These are phyloP conservation scores for Diarsia dahlii DNA, from an alignment of 2,888 invertebrate genomes.

Conservation along the genomic window DNA sequence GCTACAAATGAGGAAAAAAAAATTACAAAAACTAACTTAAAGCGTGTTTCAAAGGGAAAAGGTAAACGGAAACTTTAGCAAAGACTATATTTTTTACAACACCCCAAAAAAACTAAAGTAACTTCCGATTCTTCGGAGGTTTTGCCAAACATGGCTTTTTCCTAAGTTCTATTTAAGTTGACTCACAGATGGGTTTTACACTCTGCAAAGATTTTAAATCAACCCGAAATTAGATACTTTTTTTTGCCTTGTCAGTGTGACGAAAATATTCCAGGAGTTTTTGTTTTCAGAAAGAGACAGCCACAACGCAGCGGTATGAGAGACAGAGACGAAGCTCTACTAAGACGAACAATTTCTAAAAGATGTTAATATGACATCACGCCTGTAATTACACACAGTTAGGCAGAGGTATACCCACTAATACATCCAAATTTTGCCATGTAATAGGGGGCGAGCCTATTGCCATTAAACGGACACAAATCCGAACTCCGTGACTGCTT, in stretches of 20 bases:
- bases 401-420: too few species aligned
- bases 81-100: neutral
- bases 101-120: neutral
- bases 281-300: neutral
- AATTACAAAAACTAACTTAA: too few species aligned
- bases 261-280: neutral
- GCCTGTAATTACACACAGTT: too few species aligned
- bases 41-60: neutral
- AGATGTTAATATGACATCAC: neutral
- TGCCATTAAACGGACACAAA: too few species aligned
- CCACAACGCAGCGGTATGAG: neutral
- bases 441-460: too few species aligned
- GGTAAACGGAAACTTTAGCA: neutral
- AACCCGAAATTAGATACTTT: neutral
- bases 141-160: neutral
- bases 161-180: neutral
- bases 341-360: neutral
- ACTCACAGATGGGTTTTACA: slow-evolving; percentile 1
- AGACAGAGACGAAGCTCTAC: neutral
- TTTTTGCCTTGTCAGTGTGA: neutral
- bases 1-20: too few species aligned
- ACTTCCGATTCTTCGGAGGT: neutral
- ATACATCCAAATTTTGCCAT: too few species aligned
- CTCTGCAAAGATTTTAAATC: neutral
- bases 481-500: too few species aligned